phyloP scores from a whole-genome alignment of 2,113 vertebrate species.

The Clarias magur region DNA sequence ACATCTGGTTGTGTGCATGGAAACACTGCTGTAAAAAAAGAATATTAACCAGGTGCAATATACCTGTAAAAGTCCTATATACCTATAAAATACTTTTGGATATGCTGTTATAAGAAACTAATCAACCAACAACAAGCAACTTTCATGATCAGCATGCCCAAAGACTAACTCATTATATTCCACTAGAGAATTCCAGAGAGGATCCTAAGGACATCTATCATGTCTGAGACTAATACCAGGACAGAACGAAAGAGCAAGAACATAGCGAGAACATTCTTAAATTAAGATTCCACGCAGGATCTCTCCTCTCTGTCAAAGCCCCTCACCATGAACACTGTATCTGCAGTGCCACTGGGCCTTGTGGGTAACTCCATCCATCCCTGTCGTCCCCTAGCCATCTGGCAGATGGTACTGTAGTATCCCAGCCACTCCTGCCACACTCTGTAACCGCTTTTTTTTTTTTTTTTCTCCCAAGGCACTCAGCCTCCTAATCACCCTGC shows the following conservation, averaged over 20 bases:
- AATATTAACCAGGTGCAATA: too few relatives aligned
- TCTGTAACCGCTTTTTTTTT: not conserved
- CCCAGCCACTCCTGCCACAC: not conserved
- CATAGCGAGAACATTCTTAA: not conserved
- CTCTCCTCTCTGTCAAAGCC: not conserved
- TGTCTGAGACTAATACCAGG: not conserved
- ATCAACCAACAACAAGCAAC: not conserved
- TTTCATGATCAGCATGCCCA: not conserved
- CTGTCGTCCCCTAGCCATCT: not conserved
- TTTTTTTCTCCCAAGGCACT: not conserved
- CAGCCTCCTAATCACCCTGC: not conserved
- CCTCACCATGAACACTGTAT: not conserved
- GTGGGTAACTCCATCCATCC: conserved; percentile 8
- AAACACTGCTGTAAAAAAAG: not conserved
- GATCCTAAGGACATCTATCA: not conserved
- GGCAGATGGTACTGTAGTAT: conserved; percentile 20
- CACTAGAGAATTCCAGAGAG: not conserved
- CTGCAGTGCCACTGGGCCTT: too few relatives aligned
- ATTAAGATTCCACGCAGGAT: not conserved
- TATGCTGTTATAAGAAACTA: not conserved
- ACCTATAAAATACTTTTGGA: not conserved
- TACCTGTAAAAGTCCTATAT: too few relatives aligned
- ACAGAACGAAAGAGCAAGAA: not conserved
- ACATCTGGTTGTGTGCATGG: not conserved
- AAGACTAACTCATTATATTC: not conserved